Percentiles rank a stretch among this genome's conserved stretches.
phyloP scores from a whole-genome alignment of 2,797 vertebrate species.

The Pangasius krempfi region DNA sequence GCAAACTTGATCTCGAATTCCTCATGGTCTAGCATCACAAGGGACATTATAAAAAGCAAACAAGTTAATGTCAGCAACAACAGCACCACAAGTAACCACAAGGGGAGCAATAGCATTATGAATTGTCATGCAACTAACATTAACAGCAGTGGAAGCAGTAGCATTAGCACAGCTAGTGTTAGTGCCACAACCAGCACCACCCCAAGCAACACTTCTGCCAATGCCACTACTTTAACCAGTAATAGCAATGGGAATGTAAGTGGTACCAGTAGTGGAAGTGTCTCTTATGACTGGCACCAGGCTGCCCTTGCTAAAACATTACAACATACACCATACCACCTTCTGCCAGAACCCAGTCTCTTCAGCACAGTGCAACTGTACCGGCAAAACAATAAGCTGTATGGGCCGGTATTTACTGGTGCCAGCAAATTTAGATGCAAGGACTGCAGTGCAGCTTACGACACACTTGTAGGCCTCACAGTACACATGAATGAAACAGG shows the following conservation, averaged over 20 bases:
- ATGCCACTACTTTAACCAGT: constrained; percentile 67
- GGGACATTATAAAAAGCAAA: constrained; percentile 87
- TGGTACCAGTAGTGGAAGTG: constrained; percentile 72
- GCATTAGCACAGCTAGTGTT: constrained; percentile 69
- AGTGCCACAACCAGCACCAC: constrained; percentile 55
- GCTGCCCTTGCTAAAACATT: constrained; percentile 95
- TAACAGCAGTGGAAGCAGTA: constrained; percentile 51
- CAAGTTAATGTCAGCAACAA: constrained; percentile 78
- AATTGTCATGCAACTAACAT: constrained; percentile 59
- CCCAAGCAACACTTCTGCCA: constrained; percentile 61
- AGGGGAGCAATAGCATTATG: constrained; percentile 74
- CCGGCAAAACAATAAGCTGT: constrained; percentile 96
- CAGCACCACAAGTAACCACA: constrained; percentile 78
- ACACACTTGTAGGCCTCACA: constrained; percentile 94
- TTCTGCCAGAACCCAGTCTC: constrained; percentile 94
- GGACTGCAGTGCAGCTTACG: constrained; percentile 96
- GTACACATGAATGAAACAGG: constrained; percentile 99
- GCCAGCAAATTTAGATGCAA: constrained; percentile 98
- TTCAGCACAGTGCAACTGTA: constrained; percentile 99
- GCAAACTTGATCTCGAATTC: constrained; percentile 95
- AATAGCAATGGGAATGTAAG: constrained; percentile 69
- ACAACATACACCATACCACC: constrained; percentile 91
- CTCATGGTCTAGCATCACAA: constrained; percentile 92
- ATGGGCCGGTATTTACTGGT: constrained; percentile 95
- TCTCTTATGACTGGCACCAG: constrained; percentile 85